Conservation (phyloP, 2,888 invertebrate species). For the Hipparchia semele region DNA sequence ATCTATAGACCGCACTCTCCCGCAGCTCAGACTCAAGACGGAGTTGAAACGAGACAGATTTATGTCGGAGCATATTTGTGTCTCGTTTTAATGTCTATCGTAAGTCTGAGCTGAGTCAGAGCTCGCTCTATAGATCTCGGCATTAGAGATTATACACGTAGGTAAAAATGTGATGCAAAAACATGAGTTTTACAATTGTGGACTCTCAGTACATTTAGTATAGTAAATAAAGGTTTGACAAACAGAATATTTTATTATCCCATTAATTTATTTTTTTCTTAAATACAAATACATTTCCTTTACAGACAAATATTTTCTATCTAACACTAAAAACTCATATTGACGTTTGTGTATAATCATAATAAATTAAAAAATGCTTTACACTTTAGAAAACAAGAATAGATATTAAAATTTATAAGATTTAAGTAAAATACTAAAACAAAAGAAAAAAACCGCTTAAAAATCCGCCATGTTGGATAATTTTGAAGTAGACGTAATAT, state of each 20-base stretch:
- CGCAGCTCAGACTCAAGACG: no score
- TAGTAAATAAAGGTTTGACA: not conserved
- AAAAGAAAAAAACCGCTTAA: not conserved
- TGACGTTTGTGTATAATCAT: conserved; percentile 4
- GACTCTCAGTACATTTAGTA: no score
- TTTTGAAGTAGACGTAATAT: not conserved
- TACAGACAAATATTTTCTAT: not conserved
- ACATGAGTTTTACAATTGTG: no score
- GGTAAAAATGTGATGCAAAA: no score
- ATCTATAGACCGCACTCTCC: no score
- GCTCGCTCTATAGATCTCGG: no score
- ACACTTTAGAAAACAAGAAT: not conserved
- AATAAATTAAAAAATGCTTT: conserved; percentile 1
- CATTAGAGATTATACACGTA: no score
- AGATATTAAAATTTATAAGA: not conserved
- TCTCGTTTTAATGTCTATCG: no score
- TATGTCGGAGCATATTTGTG: no score
- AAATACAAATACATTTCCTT: not conserved
- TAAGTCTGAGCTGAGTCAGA: no score
- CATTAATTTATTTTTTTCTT: not conserved
- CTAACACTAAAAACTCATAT: conserved; percentile 15
- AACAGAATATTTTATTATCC: not conserved
- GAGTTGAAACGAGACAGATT: no score
- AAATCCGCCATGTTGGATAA: not conserved
- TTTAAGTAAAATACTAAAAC: not conserved